Base-by-base conservation (phyloP, 2,113 vertebrate genomes). In the Trichomycterus rosablanca region DNA sequence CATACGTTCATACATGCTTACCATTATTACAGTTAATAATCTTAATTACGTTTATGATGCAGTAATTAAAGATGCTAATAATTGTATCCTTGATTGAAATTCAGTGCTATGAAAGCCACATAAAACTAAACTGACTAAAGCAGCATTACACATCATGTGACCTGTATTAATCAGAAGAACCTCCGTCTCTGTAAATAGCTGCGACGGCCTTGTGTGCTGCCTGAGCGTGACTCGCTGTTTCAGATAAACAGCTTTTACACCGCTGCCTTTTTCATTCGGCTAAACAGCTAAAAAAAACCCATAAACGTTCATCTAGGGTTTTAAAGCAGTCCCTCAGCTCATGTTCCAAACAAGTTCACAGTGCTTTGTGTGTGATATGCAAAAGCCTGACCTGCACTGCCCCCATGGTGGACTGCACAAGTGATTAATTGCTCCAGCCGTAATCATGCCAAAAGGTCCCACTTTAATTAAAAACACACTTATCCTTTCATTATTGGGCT, bases 401-500 rank as follows among this genome's bases (percentile, higher is more conserved):
- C 64, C 55, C 64, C 49, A 18, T 56, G 59, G 42, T 63, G 65
- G 70, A 67, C 70, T 45, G 52, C 59, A 59, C 61, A 64, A 55
- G 57, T 74, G 74, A 74, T 74, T 74, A 74, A 76, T 76, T 61
- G 42, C 65, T 66, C 62, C 46, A 45, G 42, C 66, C 42, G 19
- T 76, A 76, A 71, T 76, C 74, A 73, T 68, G 57, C 67, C 67
- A 70, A 60, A 48, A 64, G 67, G 74, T 67, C 71, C 52, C 43
- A 42, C 52, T 73, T 76, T 70, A 76, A 76, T 76, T 76, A 76
- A 76, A 73, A 74, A 67, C 72, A 59, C 66, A 74, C 51, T 67
- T 62, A 52, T 69, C 48, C 67, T 76, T 76, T 73, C 67, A 73
- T 76, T 76, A 71, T 67, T 67, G 64, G 34, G 56, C 59, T 57